phyloP scores from a whole-genome alignment of 2,797 vertebrate species.

The Acropternis orthonyx region DNA sequence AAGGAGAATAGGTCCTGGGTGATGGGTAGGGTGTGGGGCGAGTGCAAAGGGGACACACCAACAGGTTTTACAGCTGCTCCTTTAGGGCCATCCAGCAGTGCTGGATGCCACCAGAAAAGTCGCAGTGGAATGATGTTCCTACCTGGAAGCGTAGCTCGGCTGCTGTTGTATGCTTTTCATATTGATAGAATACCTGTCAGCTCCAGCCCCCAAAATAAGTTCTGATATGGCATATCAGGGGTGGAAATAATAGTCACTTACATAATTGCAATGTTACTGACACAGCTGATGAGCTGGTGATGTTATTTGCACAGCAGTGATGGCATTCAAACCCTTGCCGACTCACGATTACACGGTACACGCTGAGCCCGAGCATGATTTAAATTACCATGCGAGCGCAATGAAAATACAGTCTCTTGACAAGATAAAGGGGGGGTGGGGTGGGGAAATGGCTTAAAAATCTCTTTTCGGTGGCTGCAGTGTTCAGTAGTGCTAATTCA shows the following conservation, averaged over 20 bases:
- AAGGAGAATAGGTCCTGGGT: background rate
- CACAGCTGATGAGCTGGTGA: constrained; percentile 58
- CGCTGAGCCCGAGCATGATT: constrained; percentile 32
- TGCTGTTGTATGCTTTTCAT: background rate
- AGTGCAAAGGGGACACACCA: background rate
- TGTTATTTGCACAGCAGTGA: constrained; percentile 58
- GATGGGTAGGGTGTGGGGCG: background rate
- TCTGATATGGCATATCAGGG: constrained; percentile 25
- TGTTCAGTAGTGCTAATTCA: constrained; percentile 27
- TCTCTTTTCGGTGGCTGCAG: constrained; percentile 5
- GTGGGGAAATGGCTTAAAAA: constrained; percentile 30
- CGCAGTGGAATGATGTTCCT: background rate
- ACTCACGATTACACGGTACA: constrained; percentile 51
- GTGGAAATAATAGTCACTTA: constrained; percentile 44
- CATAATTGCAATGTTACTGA: constrained; percentile 45
- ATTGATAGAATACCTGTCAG: constrained; percentile 36
- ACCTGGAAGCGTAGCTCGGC: rapidly evolving
- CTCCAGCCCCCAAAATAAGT: constrained; percentile 13
- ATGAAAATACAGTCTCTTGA: constrained; percentile 48
- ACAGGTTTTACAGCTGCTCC: background rate
- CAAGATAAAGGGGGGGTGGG: background rate
- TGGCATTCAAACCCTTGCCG: constrained; percentile 56
- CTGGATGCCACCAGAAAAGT: background rate
- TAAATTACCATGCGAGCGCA: constrained; percentile 55
- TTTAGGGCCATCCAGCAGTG: background rate